Evolutionary conservation across 2,888 invertebrate species (phyloP).

Genomic region (Drosophila yooni): DNA sequence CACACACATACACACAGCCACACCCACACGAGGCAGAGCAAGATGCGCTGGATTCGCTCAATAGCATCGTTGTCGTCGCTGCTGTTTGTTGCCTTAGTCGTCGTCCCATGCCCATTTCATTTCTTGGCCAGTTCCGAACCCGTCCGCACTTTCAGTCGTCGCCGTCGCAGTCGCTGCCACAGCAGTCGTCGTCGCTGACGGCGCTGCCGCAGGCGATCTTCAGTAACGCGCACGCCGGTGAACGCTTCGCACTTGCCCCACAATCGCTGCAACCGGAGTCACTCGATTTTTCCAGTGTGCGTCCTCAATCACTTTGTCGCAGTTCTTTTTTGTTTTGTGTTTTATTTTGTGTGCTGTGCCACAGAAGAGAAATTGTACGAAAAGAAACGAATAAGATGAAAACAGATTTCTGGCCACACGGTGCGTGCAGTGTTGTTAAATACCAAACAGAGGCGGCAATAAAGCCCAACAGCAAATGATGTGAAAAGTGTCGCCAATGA

Average conservation of each 20-base stretch:
- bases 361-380: not conserved
- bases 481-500: conserved; percentile 76
- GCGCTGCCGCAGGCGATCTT: conserved; percentile 57
- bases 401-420: conserved; percentile 9
- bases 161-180: conserved; percentile 11
- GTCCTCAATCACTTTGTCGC: not conserved
- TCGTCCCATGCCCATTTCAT: not conserved
- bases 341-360: conserved; percentile 7
- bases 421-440: conserved; percentile 33
- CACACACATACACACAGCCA: conserved; percentile 4
- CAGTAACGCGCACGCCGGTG: conserved; percentile 77
- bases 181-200: conserved; percentile 9
- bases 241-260: conserved; percentile 72
- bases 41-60: conserved; percentile 54
- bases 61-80: conserved; percentile 28
- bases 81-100: not conserved
- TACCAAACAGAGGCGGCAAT: conserved; percentile 45
- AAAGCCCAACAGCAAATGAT: conserved; percentile 47
- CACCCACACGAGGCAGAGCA: conserved; percentile 22
- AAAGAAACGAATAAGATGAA: not conserved
- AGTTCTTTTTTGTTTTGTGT: conserved; percentile 12
- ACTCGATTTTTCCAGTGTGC: conserved; percentile 25
- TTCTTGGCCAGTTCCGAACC: conserved; percentile 7
- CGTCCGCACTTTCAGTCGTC: not conserved
- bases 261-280: conserved; percentile 51